Evolutionary conservation across 2,113 vertebrate species (phyloP).

Genomic region (Sinosuthora webbiana): DNA sequence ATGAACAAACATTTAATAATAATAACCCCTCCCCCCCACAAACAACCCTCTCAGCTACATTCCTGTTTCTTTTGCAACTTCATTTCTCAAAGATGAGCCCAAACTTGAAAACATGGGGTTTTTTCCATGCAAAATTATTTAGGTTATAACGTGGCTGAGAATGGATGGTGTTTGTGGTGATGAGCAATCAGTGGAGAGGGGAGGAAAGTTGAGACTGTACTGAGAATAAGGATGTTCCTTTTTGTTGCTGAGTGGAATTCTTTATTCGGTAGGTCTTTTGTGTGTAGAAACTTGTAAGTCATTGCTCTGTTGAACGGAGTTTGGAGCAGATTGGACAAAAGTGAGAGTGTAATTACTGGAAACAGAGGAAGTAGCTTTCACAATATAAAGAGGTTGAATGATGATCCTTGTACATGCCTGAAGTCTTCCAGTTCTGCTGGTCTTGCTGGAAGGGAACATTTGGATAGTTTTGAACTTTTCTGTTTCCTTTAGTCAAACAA

Average conservation of each 20-base stretch:
- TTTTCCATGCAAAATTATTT: not conserved
- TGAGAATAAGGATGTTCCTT: not conserved
- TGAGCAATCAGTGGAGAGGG: fast-evolving
- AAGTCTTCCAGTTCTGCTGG: not conserved
- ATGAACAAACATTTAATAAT: not conserved
- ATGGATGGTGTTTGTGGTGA: not conserved
- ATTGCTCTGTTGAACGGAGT: not conserved
- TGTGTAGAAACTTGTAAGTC: not conserved
- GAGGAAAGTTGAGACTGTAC: not conserved
- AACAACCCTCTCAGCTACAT: not conserved
- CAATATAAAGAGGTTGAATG: not conserved
- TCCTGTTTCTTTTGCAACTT: not conserved
- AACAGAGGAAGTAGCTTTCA: not conserved
- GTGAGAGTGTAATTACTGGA: not conserved
- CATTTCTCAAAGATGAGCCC: not conserved
- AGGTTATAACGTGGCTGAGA: not conserved
- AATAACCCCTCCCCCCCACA: fast-evolving
- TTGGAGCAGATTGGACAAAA: not conserved
- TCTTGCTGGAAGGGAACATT: not conserved
- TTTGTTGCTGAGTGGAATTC: not conserved
- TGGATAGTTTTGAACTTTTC: not conserved
- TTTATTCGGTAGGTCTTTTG: not conserved
- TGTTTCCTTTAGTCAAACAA: not conserved
- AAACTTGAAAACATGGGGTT: not conserved
- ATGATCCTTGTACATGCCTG: not conserved